phyloP scores from a whole-genome alignment of 2,113 vertebrate species.

The Lonchura striata region DNA sequence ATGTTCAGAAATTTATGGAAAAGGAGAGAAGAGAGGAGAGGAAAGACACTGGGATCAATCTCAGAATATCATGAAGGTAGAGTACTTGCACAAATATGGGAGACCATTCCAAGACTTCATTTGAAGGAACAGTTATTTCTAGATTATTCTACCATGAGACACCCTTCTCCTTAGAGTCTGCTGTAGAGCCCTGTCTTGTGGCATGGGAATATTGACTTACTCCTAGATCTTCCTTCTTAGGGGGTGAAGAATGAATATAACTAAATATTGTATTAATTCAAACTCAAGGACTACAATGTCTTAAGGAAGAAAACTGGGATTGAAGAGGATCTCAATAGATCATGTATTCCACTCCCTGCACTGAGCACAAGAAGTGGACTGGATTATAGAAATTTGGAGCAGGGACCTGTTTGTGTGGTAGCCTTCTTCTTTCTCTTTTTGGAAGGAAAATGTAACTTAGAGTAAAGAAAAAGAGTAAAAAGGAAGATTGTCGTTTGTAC shows the following conservation, averaged over 20 bases:
- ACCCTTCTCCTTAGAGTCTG: neutral
- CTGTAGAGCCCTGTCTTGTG: neutral
- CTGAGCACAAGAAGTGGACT: neutral
- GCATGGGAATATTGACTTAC: neutral
- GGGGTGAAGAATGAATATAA: neutral
- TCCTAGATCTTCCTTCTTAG: neutral
- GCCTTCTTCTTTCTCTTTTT: neutral
- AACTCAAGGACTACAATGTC: neutral
- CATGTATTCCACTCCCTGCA: neutral
- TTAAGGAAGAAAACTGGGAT: neutral
- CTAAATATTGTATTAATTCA: neutral
- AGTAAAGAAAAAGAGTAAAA: neutral
- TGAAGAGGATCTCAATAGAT: neutral
- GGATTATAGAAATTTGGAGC: neutral
- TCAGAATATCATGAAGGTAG: neutral
- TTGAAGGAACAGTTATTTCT: neutral
- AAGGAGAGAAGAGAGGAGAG: neutral
- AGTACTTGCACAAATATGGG: neutral
- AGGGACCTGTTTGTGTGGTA: neutral
- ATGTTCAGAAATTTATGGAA: neutral
- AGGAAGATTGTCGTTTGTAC: rapidly evolving
- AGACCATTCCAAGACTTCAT: neutral
- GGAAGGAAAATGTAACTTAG: neutral
- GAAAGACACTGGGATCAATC: neutral
- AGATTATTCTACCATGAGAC: neutral